A percentile compares a stretch with the other conserved stretches of the same genome.
phyloP scores from a whole-genome alignment of 2,888 invertebrate species.

The Zelleria hepariella region DNA sequence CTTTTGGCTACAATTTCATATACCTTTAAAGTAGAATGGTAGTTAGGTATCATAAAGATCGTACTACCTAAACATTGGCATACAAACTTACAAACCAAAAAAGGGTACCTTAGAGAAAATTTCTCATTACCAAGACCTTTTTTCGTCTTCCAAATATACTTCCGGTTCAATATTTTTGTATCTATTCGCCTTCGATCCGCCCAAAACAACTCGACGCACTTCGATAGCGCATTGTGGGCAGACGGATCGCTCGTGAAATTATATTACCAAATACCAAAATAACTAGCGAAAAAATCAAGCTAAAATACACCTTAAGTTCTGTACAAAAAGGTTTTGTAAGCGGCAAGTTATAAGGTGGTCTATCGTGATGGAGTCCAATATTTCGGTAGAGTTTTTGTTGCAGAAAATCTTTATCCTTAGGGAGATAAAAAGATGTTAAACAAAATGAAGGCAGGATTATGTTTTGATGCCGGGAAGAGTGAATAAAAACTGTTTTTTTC shows the following conservation, averaged over 20 bases:
- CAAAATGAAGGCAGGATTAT: background rate
- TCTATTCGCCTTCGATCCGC: background rate
- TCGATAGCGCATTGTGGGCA: background rate
- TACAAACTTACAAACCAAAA: no score
- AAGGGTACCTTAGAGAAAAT: no score
- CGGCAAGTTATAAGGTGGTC: background rate
- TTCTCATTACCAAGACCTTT: no score
- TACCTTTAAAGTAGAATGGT: no score
- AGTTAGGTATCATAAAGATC: no score
- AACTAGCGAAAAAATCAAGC: background rate
- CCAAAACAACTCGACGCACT: background rate
- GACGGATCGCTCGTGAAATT: background rate
- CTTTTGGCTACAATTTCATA: no score
- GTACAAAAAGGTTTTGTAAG: background rate
- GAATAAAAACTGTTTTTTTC: background rate
- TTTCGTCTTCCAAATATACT: no score
- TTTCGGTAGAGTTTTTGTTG: background rate
- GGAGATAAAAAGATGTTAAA: background rate
- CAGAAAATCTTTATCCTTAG: background rate
- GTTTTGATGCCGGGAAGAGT: background rate
- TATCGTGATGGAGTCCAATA: background rate
- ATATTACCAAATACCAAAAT: background rate
- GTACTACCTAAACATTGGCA: no score
- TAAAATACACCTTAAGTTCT: background rate
- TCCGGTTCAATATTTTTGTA: background rate